Evolutionary conservation across 2,888 invertebrate genomes (phyloP).

Genomic region (Lepidochitona cinerea): DNA sequence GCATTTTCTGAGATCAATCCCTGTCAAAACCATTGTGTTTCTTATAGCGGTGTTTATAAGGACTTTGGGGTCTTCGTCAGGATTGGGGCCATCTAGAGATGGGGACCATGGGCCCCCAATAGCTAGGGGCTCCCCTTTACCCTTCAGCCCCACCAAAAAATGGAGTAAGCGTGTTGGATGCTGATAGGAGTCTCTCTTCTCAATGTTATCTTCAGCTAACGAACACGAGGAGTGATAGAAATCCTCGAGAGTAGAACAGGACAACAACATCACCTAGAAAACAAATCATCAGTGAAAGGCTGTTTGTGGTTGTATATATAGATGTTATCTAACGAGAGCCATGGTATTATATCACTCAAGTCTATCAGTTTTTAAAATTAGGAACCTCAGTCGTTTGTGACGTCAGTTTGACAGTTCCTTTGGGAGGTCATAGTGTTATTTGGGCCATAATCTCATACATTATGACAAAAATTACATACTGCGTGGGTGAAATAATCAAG

Average conservation of each 20-base stretch:
- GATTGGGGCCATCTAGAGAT: slow-evolving; percentile 92
- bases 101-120: slow-evolving; percentile 98
- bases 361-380: too few relatives aligned
- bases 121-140: slow-evolving; percentile 94
- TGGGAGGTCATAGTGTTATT: too few relatives aligned
- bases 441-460: too few relatives aligned
- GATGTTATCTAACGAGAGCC: too few relatives aligned
- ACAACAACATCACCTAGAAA: slow-evolving; percentile 89
- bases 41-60: slow-evolving; percentile 95
- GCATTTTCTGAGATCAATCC: slow-evolving; percentile 91
- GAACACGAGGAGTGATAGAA: slow-evolving; percentile 86
- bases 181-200: slow-evolving; percentile 76
- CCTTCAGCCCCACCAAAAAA: slow-evolving; percentile 90
- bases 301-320: too few relatives aligned
- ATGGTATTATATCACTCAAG: too few relatives aligned
- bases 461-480: too few relatives aligned
- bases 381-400: too few relatives aligned
- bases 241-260: slow-evolving; percentile 87
- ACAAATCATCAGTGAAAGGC: too few relatives aligned
- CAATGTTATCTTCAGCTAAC: slow-evolving; percentile 80
- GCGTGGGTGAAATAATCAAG: too few relatives aligned
- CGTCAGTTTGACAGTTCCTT: too few relatives aligned
- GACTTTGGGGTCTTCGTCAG: slow-evolving; percentile 89
- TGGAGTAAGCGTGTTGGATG: slow-evolving; percentile 91
- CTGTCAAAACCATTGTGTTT: slow-evolving; percentile 91